Base-by-base conservation (phyloP, 1,140 invertebrate species). In the Scaptomyza pallida region DNA sequence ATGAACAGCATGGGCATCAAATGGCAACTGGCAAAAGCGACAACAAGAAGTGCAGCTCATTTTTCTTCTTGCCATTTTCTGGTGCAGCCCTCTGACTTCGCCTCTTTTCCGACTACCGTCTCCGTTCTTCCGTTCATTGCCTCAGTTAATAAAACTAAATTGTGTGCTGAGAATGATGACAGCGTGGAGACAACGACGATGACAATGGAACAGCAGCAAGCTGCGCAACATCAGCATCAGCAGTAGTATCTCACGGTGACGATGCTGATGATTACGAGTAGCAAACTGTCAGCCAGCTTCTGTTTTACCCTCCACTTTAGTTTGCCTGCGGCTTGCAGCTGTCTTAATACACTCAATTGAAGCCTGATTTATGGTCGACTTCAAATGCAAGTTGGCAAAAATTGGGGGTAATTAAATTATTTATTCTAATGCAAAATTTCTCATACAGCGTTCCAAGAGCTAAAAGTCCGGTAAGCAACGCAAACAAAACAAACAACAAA, bases 81-180 rank as follows among this genome's bases (percentile, higher is more conserved):
- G n/a, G 21, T 30, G 48, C 13, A 9, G 13, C 35, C 13, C 21
- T 23, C 12, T 26, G 10, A 15, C 41, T 8, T 35, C 23, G 30
- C 12, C 10, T 12, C 26, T 3, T 13, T 5, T 1, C 13, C 40
- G 23, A 9, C 5, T 5, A 4, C 6, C 26, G 15, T 13, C 26
- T 10, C n/a, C n/a, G n/a, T n/a, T n/a, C 15, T 23, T 19, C 5
- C 52, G 54, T 16, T 13, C 35, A 17, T 55, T 51, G 47, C 63
- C 68, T 48, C 54, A 67, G 80, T 86, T 76, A 85, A 86, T 85
- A 80, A 85, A 86, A 86, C 80, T 75, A 67, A 79, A 83, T 75
- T 79, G 80, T 85, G 75, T 85, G 78, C 73, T 68, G 72, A 64
- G 47, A 59, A 76, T 79, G 77, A 78, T 67, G 77, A 74, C 65